Base-by-base conservation (phyloP, 2,888 invertebrate species). In the Stenurella melanura region DNA sequence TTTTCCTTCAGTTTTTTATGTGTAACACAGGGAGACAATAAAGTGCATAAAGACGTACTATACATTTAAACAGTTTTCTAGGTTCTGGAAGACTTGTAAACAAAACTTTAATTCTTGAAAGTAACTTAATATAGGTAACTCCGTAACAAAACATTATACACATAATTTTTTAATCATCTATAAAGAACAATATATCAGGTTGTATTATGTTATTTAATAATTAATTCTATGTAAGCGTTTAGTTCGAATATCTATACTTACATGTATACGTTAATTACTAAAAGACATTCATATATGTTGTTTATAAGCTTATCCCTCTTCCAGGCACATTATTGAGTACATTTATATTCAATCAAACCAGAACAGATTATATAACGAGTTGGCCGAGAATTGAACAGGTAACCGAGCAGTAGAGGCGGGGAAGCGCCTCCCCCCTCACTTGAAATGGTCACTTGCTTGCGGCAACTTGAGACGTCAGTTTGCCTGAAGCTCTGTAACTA, bases 381-480 rank as follows among this genome's bases (percentile, higher is more conserved):
- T 83, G 85, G 81, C 83, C 83, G 81, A 84, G 86, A 86, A 84
- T 83, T 78, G 84, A 86, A 86, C 86, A 87, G 87, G 88, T 86
- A 86, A 82, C 81, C 76, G 80, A 67, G 78, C 74, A 54, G 78
- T 68, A 67, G 73, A 77, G 77, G 71, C 72, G 77, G 69, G 61
- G 74, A 67, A 64, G 61, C 72, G 18, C 84, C 83, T 84, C 84
- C 84, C 84, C 85, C 83, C 76, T 76, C 77, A 75, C 80, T 81
- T 75, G 78, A 82, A 83, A 80, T 86, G 88, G 87, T 86, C 88
- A 88, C 84, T 88, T 84, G 88, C 89, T 88, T 83, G 87, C 87
- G 88, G 89, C 87, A 87, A 87, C 84, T 83, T 82, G 84, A 85
- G 84, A 87, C 87, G 86, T 87, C 88, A 89, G 88, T 88, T 88